These are phyloP conservation scores for Eriocheir sinensis DNA, from an alignment of 1,140 invertebrate genomes.

Conservation along the genomic window DNA sequence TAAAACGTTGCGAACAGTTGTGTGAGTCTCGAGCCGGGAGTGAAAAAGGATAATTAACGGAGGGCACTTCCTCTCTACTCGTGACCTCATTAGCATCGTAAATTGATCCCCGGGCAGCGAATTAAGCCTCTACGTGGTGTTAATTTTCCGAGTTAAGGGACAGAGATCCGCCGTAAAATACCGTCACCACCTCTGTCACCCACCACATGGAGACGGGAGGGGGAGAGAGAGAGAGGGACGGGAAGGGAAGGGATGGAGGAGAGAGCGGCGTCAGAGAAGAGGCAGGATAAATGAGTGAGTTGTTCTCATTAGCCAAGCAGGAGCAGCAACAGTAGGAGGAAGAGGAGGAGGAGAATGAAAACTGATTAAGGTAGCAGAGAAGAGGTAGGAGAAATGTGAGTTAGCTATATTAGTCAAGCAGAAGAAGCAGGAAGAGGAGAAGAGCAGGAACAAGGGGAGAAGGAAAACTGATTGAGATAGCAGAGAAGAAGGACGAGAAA, in stretches of 20 bases:
- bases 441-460: too few relatives aligned
- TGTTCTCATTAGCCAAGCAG: background rate
- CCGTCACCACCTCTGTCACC: too few relatives aligned
- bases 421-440: too few relatives aligned
- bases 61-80: background rate
- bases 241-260: background rate
- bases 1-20: background rate
- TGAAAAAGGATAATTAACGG: background rate
- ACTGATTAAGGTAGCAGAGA: too few relatives aligned
- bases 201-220: too few relatives aligned
- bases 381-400: too few relatives aligned
- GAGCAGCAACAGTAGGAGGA: background rate
- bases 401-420: too few relatives aligned
- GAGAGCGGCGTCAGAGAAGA: background rate
- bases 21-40: background rate
- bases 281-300: background rate
- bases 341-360: too few relatives aligned
- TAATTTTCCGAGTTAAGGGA: constrained; percentile 5
- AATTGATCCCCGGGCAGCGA: constrained; percentile 6
- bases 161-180: background rate
- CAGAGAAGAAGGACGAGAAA: too few relatives aligned
- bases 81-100: background rate
- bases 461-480: too few relatives aligned
- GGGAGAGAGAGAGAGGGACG: background rate
- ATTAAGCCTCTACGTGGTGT: background rate